A percentile compares a stretch with the other conserved stretches of the same genome.
phyloP scores from a whole-genome alignment of 2,888 invertebrate genomes.

The Sminthurinus aureus region DNA sequence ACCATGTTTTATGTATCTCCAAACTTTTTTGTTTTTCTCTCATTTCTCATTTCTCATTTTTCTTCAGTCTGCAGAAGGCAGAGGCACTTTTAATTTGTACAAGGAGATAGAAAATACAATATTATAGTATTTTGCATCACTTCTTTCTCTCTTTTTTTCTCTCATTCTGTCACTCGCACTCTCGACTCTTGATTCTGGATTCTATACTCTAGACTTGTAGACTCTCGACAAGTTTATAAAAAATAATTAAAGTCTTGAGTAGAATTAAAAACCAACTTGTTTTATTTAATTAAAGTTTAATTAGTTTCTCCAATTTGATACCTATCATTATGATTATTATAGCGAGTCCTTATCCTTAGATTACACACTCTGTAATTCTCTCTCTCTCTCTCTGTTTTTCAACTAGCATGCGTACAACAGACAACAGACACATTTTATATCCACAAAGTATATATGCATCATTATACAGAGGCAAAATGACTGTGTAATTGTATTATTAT shows the following conservation, averaged over 20 bases:
- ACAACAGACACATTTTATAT: too few relatives aligned
- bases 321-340: slow-evolving; percentile 11
- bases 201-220: too few relatives aligned
- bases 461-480: too few relatives aligned
- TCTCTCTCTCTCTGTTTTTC: neutral
- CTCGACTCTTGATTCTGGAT: too few relatives aligned
- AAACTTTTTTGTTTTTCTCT: neutral
- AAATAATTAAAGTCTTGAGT: neutral
- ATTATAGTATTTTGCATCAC: neutral
- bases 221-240: neutral
- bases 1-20: neutral
- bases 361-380: neutral
- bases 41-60: neutral
- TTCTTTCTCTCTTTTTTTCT: slow-evolving; percentile 19
- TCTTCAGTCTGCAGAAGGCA: neutral
- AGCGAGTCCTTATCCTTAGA: neutral
- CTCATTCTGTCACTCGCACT: neutral
- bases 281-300: slow-evolving; percentile 16
- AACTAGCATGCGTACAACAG: neutral
- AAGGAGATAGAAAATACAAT: neutral
- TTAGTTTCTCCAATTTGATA: slow-evolving; percentile 9
- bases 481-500: too few relatives aligned
- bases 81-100: neutral
- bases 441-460: too few relatives aligned
- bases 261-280: slow-evolving; percentile 2